Base-by-base conservation (phyloP, 2,113 vertebrate species). In the Pachyramphus minor region DNA sequence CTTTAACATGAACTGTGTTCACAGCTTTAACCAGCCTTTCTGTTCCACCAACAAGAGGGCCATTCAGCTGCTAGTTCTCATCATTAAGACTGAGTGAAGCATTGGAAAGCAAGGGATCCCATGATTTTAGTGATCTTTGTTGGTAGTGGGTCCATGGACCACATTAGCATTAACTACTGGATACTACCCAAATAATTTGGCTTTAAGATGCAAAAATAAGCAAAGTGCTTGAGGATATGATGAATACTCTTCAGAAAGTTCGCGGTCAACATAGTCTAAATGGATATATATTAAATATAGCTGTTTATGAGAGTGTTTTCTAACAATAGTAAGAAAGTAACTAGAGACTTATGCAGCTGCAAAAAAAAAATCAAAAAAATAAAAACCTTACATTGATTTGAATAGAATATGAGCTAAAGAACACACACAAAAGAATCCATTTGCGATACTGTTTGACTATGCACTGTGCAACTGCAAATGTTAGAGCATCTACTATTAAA, bases 401-500 rank as follows among this genome's bases (percentile, higher is more conserved):
- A 78, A 42, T 21, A 79, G 45, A 73, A 58, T 62, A 74, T 42
- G 35, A 90, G 12, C 63, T 77, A 37, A 91, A 53, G 37, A 73
- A 69, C 18, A 42, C 14, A 19, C 11, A 47, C 9, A 41, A 14
- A 74, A 72, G 62, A 77, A 53, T 74, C 22, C 52, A 45, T 84
- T 89, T 85, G 80, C 0, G 0, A 52, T 74, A 85, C 45, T 88
- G 42, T 89, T 86, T 81, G 39, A 77, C 72, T 83, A 62, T 45
- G 50, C 14, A 35, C 42, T n/a, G 23, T 87, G 62, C 63, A 79
- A 63, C 87, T 77, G 41, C 89, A 89, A 91, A 72, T 76, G 58
- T 66, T 90, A 79, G 79, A 90, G 44, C 72, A 94, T 89, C 82
- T 84, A 47, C 78, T 84, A 49, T 63, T 94, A 89, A 91, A 84